Conservation (phyloP, 1,140 invertebrate species). For the Rhopalosiphum padi region DNA sequence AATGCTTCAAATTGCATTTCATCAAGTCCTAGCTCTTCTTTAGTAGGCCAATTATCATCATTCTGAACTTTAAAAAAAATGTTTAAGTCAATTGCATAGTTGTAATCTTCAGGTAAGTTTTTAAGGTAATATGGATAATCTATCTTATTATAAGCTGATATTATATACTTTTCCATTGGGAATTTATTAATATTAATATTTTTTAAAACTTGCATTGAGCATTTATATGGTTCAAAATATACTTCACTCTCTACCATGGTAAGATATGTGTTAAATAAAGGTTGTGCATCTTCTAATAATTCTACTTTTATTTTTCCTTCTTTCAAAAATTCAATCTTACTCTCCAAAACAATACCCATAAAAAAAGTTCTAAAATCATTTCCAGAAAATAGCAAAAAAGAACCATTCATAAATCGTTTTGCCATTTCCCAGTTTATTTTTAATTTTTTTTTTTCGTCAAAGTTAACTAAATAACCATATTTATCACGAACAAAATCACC, state of each 20-base stretch:
- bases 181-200: conserved; percentile 66
- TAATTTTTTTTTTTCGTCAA: not conserved
- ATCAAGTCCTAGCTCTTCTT: conserved; percentile 66
- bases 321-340: not conserved
- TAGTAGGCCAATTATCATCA: conserved; percentile 64
- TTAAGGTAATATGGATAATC: conserved; percentile 60
- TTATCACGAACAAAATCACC: not conserved
- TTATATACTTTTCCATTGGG: conserved; percentile 72
- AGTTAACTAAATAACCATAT: not conserved
- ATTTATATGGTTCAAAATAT: conserved; percentile 61
- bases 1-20: conserved; percentile 70
- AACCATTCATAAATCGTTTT: not conserved
- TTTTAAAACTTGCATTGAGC: conserved; percentile 70
- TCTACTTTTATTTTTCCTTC: not conserved
- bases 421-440: not conserved
- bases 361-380: not conserved
- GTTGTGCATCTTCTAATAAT: not conserved
- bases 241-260: not conserved
- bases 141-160: conserved; percentile 63
- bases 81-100: conserved; percentile 29
- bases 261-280: not conserved
- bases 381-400: not conserved
- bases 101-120: conserved; percentile 20
- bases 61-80: conserved; percentile 60
- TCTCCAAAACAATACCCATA: not conserved